Evolutionary conservation across 2,888 invertebrate species (phyloP).

Genomic region (Perithous albicinctus): DNA sequence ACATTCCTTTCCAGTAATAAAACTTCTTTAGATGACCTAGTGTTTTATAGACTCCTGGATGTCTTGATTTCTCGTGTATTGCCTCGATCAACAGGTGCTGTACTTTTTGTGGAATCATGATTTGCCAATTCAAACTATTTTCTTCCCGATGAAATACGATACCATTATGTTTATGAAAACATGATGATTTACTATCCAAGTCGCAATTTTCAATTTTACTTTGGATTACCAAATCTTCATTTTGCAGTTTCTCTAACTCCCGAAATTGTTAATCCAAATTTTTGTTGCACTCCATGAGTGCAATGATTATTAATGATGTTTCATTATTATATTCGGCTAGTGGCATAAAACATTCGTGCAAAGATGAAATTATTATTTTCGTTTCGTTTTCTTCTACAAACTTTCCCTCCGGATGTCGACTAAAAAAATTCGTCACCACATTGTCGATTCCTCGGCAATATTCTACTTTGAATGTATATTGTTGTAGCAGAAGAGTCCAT

Average conservation of each 20-base stretch:
- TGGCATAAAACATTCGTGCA: not conserved
- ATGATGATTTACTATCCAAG: not conserved
- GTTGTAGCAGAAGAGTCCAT: slow-evolving; percentile 23
- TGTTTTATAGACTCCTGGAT: not conserved
- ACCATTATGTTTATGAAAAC: not conserved
- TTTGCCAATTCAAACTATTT: not conserved
- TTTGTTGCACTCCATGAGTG: not conserved
- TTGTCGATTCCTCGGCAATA: not conserved
- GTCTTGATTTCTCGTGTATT: slow-evolving; percentile 17
- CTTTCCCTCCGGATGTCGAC: not conserved
- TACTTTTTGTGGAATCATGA: not conserved
- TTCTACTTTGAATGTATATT: slow-evolving; percentile 26
- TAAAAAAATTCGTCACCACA: not conserved
- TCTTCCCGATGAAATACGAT: not conserved
- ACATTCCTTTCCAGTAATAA: slow-evolving; percentile 10
- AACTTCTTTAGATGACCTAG: not conserved
- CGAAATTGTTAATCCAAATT: not conserved
- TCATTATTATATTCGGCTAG: not conserved
- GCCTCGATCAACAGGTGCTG: not conserved
- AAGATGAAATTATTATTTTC: not conserved
- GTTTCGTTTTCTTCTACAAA: not conserved
- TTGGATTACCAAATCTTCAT: not conserved
- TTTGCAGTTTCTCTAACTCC: not conserved
- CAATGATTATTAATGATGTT: not conserved
- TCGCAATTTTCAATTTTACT: not conserved